Base-by-base conservation (phyloP, 2,797 vertebrate genomes). In the Enteromius thamalakanensis region DNA sequence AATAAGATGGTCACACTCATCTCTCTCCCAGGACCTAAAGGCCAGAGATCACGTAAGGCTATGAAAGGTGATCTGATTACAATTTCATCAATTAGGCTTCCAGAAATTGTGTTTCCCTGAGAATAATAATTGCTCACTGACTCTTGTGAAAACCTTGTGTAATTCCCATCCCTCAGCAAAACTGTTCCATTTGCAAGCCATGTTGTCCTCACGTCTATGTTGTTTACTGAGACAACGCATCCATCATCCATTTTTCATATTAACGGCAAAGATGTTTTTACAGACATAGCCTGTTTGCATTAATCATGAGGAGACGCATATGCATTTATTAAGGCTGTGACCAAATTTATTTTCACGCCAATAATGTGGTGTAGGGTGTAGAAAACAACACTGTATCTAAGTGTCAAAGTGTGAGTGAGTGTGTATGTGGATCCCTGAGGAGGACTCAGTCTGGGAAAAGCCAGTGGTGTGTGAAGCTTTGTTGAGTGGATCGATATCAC, bases 401-500 rank as follows among this genome's bases (percentile, higher is more conserved):
- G 69, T 84, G 68, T 80, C 55, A 72, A 65, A 42, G 55, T 53
- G 4, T 53, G 60, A 49, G n/a, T 67, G 75, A 47, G 76, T 72
- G 53, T 72, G 80, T 34, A 32, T 79, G 23, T 53, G 60, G 55
- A 37, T 82, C 53, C 65, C 34, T 51, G 64, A 64, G 65, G 53
- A 76, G 45, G 79, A 40, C 26, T 81, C 62, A 42, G 74, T 58
- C 34, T 77, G 72, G 88, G 81, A 89, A 92, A 89, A 92, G 84
- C 84, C 88, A 74, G 88, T 87, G 89, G 90, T 87, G 86, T 91
- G 87, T 89, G 87, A 90, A 90, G 90, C 88, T 87, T 84, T 51
- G 71, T 86, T 88, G 87, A 49, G 86, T 34, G 32, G 88, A 94
- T 93, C 92, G 91, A 94, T 94, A 92, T 87, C 80, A 86, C 88